phyloP scores from a whole-genome alignment of 2,797 vertebrate genomes.

The Sandelia bainsii region DNA sequence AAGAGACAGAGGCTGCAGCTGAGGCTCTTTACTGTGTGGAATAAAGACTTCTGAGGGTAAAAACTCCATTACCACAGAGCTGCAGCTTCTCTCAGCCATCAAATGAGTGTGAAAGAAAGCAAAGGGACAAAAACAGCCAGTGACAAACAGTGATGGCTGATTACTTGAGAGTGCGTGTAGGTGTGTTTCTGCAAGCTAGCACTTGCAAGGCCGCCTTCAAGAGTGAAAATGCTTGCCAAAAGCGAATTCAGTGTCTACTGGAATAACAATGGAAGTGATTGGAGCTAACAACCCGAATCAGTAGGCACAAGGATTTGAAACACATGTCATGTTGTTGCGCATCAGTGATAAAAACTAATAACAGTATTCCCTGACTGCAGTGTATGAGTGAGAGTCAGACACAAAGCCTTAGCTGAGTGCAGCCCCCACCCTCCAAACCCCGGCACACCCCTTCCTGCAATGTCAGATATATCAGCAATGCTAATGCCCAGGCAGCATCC shows the following conservation, averaged over 20 bases:
- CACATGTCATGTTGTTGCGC: constrained; percentile 76
- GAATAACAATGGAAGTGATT: constrained; percentile 72
- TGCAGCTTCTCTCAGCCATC: constrained; percentile 43
- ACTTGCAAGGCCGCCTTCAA: constrained; percentile 44
- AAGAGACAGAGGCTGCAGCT: constrained; percentile 84
- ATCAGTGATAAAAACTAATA: constrained; percentile 77
- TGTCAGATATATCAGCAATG: constrained; percentile 78
- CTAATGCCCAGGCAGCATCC: constrained; percentile 74
- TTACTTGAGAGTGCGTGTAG: constrained; percentile 21
- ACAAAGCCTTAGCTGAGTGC: constrained; percentile 70
- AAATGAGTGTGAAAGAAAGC: constrained; percentile 48
- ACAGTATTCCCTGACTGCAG: constrained; percentile 70
- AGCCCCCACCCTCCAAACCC: constrained; percentile 2
- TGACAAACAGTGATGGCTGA: constrained; percentile 54
- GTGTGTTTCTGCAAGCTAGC: constrained; percentile 23
- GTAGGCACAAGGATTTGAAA: constrained; percentile 63
- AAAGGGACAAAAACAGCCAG: constrained; percentile 51
- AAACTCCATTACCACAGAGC: constrained; percentile 87
- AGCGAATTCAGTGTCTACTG: constrained; percentile 43
- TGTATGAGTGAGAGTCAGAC: constrained; percentile 72
- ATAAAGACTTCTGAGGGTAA: constrained; percentile 92
- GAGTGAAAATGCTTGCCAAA: constrained; percentile 16
- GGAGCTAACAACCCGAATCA: constrained; percentile 71
- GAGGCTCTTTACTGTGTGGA: constrained; percentile 88
- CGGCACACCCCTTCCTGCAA: constrained; percentile 35